These are phyloP conservation scores for Geotrupes spiniger DNA, from an alignment of 2,888 invertebrate genomes.

Conservation along the genomic window DNA sequence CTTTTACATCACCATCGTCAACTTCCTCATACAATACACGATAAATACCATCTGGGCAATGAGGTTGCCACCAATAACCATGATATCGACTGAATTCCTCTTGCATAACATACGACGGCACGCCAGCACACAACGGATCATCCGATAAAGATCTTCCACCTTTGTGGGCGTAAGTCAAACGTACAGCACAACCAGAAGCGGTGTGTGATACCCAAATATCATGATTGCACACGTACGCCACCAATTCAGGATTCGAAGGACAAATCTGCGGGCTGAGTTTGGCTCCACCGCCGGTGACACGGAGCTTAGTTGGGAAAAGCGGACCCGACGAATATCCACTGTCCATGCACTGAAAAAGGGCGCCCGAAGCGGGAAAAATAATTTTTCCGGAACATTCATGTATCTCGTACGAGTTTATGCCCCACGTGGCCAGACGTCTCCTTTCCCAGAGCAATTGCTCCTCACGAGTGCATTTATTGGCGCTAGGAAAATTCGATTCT, in stretches of 20 bases:
- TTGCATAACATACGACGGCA: constrained; percentile 98
- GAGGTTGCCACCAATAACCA: constrained; percentile 94
- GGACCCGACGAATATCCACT: constrained; percentile 64
- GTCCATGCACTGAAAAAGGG: constrained; percentile 82
- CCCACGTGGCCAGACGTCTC: constrained; percentile 87
- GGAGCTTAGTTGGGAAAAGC: constrained; percentile 66
- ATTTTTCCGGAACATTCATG: constrained; percentile 79
- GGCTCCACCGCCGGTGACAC: constrained; percentile 63
- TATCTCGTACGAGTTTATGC: constrained; percentile 90
- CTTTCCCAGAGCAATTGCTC: constrained; percentile 90
- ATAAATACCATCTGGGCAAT: constrained; percentile 59
- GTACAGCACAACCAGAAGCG: constrained; percentile 64
- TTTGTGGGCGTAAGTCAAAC: constrained; percentile 69
- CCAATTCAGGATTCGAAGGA: constrained; percentile 73
- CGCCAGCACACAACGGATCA: constrained; percentile 86
- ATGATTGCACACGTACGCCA: constrained; percentile 85
- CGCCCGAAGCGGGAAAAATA: constrained; percentile 87
- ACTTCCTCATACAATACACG: constrained; percentile 85
- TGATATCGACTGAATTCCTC: constrained; percentile 94
- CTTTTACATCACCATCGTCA: constrained; percentile 86
- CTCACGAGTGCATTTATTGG: constrained; percentile 71
- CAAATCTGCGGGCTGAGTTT: constrained; percentile 82
- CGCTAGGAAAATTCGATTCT: constrained; percentile 70
- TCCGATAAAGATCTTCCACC: constrained; percentile 68
- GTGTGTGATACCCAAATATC: constrained; percentile 87